Evolutionary conservation across 1,140 invertebrate species (phyloP), one percentile per base, ranked within the genome.

Genomic region (Drosophila baimaii): DNA sequence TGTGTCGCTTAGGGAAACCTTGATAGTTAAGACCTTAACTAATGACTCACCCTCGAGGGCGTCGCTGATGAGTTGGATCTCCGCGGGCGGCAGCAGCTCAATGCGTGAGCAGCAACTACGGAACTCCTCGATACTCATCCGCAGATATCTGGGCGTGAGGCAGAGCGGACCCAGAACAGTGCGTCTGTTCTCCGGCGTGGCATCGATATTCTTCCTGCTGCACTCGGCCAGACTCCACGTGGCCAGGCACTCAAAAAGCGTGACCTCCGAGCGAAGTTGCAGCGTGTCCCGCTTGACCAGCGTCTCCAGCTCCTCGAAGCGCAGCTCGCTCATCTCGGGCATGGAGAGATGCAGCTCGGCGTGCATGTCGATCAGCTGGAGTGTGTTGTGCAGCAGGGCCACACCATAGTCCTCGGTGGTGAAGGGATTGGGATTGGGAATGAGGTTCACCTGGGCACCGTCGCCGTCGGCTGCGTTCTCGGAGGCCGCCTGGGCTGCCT

Each of bases 301-400:
- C 19, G 90, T 92, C 69, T 92, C 91, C 44, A 92, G 74, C 62
- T 92, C 90, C 64, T 91, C 91, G 62, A 91, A 92, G 8, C 91
- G 71, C n/a, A 92, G 64, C 27, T 83, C 86, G 5, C 46, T 54
- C 31, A 92, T 91, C 51, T 81, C 80, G 5, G 63, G 69, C 78
- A 79, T 82, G 17, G 79, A 70, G 17, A 92, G 73, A 33, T 91
- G 44, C 37, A 90, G 59, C 57, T 90, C 81, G 3, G 91, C 91
- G 12, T 91, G 81, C 90, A 92, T 92, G 13, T 92, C 91, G 44
- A 92, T 92, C 17, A 92, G 63, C 56, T 92, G 91, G 10, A 92
- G 76, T 0, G 90, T 78, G 51, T 92, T 92, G 63, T 88, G 89
- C 17, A 92, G 65, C 59, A 92, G 51, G 15, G 91, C 90, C 27